A percentile compares a stretch with the other conserved stretches of the same genome.
Conservation (phyloP, 2,797 vertebrate species). For the Antrozous pallidus region DNA sequence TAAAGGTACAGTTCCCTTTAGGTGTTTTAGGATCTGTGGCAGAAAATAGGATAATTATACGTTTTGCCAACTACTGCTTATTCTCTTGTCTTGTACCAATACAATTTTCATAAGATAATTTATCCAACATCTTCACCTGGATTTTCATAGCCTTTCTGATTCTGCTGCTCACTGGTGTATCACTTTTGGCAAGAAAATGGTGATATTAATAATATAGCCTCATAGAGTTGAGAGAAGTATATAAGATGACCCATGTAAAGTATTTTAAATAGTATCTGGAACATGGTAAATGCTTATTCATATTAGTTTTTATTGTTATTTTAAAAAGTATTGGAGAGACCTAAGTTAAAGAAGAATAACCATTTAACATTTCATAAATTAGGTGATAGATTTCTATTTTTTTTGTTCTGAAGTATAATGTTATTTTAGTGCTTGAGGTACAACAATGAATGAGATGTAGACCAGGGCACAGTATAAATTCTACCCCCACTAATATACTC, state of each 20-base stretch:
- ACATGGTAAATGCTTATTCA: background rate
- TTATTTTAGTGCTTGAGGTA: background rate
- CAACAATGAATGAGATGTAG: background rate
- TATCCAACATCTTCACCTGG: background rate
- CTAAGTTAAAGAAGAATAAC: background rate
- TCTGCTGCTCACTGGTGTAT: background rate
- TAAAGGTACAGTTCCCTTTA: background rate
- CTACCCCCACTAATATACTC: too few relatives aligned
- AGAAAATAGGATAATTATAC: background rate
- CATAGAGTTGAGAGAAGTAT: background rate
- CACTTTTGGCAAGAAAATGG: background rate
- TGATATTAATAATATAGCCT: background rate
- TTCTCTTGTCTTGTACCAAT: background rate
- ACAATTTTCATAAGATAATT: background rate
- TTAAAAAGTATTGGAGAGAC: background rate
- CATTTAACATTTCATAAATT: background rate
- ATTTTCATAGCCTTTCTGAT: background rate
- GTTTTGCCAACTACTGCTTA: background rate
- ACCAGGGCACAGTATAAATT: background rate
- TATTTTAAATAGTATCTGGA: background rate
- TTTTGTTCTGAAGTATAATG: background rate
- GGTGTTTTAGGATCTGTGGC: background rate
- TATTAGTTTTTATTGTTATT: background rate
- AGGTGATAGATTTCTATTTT: background rate
- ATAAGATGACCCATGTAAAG: background rate